Base-by-base conservation (phyloP, 1,140 invertebrate genomes). In the Nylanderia fulva region DNA sequence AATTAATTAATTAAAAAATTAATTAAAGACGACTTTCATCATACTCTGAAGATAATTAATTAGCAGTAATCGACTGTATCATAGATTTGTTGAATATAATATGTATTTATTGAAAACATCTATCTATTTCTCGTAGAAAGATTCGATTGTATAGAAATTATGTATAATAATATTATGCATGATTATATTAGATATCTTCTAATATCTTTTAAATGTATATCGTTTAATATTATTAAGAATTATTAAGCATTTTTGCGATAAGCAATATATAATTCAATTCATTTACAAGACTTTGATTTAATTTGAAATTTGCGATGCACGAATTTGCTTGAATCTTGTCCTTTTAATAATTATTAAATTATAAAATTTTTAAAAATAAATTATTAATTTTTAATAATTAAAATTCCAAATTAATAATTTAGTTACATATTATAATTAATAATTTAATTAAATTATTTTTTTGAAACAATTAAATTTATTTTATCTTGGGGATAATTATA, bases 1-100 rank as follows among this genome's bases (percentile, higher is more conserved):
- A 11, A 66, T 29, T 36, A 36, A 45, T 36, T 0, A 9, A 5
- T 39, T 24, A 79, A 66, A 52, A 54, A 36, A 45, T 36, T 0
- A 9, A 5, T 39, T 24, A 79, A 66, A 52, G 66, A 27, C 61
- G 13, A 15, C 15, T 79, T 66, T 66, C 21, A 64, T 77, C n/a
- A 4, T 15, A 6, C 15, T 24, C 64, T 64, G 21, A 15, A 24
- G 45, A 27, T 68, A 39, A 66, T 79, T 68, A 68, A 42, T 9
- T n/a, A n/a, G 21, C 8, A 8, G 1, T 11, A 8, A 54, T 56
- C 24, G 11, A 52, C 11, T 54, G 15, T n/a, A n/a, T 27, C n/a
- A 27, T 15, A 64, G 7, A 24, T 76, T 6, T 39, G 21, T 13
- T 6, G 15, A 27, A 29, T 6, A n/a, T n/a, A n/a, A n/a, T n/a